phyloP scores from a whole-genome alignment of 2,797 vertebrate genomes.

The Poeciliopsis presidionis region DNA sequence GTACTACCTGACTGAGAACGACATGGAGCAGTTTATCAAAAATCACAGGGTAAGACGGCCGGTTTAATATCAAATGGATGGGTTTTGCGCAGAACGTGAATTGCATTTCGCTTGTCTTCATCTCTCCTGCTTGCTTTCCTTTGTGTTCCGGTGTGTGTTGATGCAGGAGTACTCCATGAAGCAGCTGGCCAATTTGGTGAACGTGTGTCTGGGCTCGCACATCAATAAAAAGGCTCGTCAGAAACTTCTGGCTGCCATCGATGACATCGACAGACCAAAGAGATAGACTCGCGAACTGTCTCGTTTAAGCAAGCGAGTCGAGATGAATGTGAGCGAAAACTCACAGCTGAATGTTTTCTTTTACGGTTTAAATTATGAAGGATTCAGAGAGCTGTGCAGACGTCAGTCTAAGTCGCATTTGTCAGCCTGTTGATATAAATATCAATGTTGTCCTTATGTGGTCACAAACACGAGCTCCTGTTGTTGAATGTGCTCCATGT shows the following conservation, averaged over 20 bases:
- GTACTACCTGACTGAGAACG: slow-evolving; percentile 97
- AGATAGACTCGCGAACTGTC: slow-evolving; percentile 82
- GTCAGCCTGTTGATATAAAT: slow-evolving; percentile 7
- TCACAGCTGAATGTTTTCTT: slow-evolving; percentile 42
- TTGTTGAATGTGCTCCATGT: slow-evolving; percentile 24
- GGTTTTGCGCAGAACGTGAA: not conserved
- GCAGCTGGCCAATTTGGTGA: slow-evolving; percentile 96
- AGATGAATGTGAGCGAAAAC: slow-evolving; percentile 16
- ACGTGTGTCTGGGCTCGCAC: slow-evolving; percentile 95
- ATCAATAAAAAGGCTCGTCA: slow-evolving; percentile 99
- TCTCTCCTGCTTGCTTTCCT: not conserved
- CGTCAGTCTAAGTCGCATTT: not conserved
- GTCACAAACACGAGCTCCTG: slow-evolving; percentile 10
- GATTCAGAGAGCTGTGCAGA: slow-evolving; percentile 5
- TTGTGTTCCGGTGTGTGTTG: not conserved
- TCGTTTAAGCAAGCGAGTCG: slow-evolving; percentile 4
- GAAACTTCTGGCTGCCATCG: slow-evolving; percentile 94
- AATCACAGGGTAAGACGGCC: slow-evolving; percentile 87
- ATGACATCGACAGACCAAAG: slow-evolving; percentile 95
- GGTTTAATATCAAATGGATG: fast-evolving
- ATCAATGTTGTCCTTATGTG: not conserved
- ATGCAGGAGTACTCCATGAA: slow-evolving; percentile 96
- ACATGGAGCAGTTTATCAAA: slow-evolving; percentile 99
- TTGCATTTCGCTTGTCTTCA: not conserved
- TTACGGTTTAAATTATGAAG: slow-evolving; percentile 10